These are phyloP conservation scores for Olivierus martensii DNA, from an alignment of 1,140 invertebrate genomes.

Conservation along the genomic window DNA sequence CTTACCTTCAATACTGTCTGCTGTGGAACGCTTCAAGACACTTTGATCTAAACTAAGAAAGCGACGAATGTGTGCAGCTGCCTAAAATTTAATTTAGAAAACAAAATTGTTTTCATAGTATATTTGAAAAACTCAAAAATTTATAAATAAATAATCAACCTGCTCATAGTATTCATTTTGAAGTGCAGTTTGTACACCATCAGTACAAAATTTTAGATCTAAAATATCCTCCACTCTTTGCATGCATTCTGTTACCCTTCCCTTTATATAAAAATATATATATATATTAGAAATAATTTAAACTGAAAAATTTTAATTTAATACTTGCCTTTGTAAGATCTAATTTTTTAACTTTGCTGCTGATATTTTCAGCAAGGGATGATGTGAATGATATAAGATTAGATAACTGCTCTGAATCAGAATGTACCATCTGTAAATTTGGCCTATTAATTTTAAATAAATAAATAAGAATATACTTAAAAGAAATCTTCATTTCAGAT, in stretches of 20 bases:
- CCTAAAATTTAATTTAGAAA: conserved; percentile 39
- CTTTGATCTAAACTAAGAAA: conserved; percentile 91
- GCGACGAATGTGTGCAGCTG: conserved; percentile 84
- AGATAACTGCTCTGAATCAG: conserved; percentile 59
- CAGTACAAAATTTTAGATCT: conserved; percentile 87
- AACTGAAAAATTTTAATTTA: too few species aligned
- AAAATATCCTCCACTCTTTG: conserved; percentile 89
- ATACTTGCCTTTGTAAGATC: conserved; percentile 75
- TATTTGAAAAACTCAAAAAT: too few species aligned
- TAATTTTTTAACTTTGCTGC: conserved; percentile 84
- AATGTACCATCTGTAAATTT: conserved; percentile 48
- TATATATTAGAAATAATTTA: neutral
- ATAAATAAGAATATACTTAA: too few species aligned
- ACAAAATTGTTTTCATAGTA: neutral
- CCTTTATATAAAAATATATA: conserved; percentile 38
- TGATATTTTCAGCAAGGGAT: conserved; percentile 80
- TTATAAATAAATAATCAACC: conserved; percentile 27
- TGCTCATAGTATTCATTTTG: conserved; percentile 56
- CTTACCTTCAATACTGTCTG: conserved; percentile 16
- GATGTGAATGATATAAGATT: conserved; percentile 76
- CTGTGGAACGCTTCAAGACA: conserved; percentile 40
- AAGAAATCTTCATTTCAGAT: too few species aligned
- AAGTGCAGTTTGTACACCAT: conserved; percentile 85
- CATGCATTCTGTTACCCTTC: conserved; percentile 84
- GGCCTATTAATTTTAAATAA: too few species aligned